Base-by-base conservation (phyloP, 1,140 invertebrate species). In the Brachionus rotundiformis region DNA sequence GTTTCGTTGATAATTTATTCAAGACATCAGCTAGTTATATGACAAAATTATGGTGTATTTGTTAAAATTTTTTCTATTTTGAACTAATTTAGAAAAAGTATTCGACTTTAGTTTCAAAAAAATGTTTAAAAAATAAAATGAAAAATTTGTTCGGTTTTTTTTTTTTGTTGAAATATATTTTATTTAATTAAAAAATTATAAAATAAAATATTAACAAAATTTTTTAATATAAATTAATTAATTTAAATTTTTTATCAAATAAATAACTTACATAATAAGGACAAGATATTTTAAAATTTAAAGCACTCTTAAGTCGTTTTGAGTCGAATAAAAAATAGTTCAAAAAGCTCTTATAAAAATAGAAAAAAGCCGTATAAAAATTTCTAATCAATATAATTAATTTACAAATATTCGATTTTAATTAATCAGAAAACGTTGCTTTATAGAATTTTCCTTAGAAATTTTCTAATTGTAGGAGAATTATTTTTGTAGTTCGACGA, bases 371-470 rank as follows among this genome's bases (percentile, higher is more conserved):
- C 23, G 47, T 54, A 54, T 19, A 54, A 54, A 54, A 54, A 7
- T 19, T 54, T 54, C 7, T 23, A 8, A 19, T 54, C 23, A 19
- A 25, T 19, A 19, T 54, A 19, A 54, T 19, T 19, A 19, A 54
- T 54, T 7, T 54, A 54, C 47, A 54, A 1, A 8, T 19, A 7
- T 54, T 7, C 47, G 47, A 54, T 54, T n/a, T 25, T 54, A 8
- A 2, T 54, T 19, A 19, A 19, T 19, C 3, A 49, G 23, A 54
- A 54, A 54, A 25, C 8, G 3, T 25, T 19, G 16, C n/a, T 54
- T 54, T 13, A 68, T 23, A 68, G 8, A 39, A 68, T 68, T 68
- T 68, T 68, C 29, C 33, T 68, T n/a, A 68, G 36, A 68, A 68
- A 68, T 68, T 68, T 68, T 6, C 63, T 11, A 16, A 68, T 33